Evolutionary conservation across 2,888 invertebrate genomes (phyloP).

Genomic region (Cabera pusaria): DNA sequence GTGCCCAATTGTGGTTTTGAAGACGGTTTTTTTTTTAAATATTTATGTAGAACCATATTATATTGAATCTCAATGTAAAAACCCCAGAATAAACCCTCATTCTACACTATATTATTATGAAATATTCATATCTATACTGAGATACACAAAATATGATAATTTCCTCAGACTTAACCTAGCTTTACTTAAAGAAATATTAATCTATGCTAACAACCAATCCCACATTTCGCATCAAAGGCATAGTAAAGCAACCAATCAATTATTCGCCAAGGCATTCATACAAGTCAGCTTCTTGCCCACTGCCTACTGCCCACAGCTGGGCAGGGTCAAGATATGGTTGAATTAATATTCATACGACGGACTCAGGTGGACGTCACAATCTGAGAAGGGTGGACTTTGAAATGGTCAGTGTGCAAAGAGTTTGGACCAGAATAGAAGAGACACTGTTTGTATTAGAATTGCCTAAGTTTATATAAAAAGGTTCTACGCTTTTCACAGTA

Average conservation of each 20-base stretch:
- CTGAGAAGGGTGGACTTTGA: conserved; percentile 78
- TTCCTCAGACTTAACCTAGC: no score
- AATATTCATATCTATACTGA: no score
- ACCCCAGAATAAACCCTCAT: no score
- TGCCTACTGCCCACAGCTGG: conserved; percentile 33
- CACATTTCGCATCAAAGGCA: conserved; percentile 27
- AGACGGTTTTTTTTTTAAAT: no score
- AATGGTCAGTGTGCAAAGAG: conserved; percentile 65
- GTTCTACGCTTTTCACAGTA: no score
- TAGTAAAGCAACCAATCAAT: conserved; percentile 48
- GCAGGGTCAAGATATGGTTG: conserved; percentile 80
- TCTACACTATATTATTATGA: no score
- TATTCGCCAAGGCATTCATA: conserved; percentile 76
- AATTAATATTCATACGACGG: conserved; percentile 83
- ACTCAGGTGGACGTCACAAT: conserved; percentile 79
- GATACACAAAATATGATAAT: no score
- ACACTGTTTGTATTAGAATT: no score
- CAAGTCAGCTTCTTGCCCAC: conserved; percentile 62
- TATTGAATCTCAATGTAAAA: no score
- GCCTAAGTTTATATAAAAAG: no score
- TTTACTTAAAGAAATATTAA: conserved; percentile 4
- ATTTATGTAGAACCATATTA: no score
- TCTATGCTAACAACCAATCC: conserved; percentile 20
- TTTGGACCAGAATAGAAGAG: conserved; percentile 12
- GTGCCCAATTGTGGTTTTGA: no score